phyloP scores from a whole-genome alignment of 2,797 vertebrate genomes.

The Sebastes vulpes region DNA sequence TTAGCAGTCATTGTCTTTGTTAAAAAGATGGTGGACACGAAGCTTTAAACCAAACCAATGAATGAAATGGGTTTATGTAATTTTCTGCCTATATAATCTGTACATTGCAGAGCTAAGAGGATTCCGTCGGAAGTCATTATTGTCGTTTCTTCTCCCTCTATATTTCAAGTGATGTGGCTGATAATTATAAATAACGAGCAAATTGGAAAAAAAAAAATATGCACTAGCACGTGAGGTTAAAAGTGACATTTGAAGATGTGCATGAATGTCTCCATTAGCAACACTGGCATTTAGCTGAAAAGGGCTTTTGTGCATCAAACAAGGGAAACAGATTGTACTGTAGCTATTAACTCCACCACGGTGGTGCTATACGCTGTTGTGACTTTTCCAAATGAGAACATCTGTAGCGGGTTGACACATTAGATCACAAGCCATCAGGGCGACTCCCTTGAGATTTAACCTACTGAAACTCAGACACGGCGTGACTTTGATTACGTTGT shows the following conservation, averaged over 20 bases:
- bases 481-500: conserved; percentile 21
- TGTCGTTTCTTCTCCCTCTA: neutral
- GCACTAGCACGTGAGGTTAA: neutral
- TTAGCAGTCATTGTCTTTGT: neutral
- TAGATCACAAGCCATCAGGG: neutral
- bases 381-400: conserved; percentile 5
- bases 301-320: neutral
- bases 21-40: neutral
- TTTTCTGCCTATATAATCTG: conserved; percentile 40
- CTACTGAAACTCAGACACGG: neutral
- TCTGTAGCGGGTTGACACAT: conserved; percentile 3
- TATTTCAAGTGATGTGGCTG: neutral
- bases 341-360: neutral
- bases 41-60: conserved; percentile 43
- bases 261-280: neutral
- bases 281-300: conserved; percentile 11
- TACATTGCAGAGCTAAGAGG: conserved; percentile 20
- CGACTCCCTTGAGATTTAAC: neutral
- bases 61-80: conserved; percentile 32
- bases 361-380: neutral
- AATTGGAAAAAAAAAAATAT: neutral
- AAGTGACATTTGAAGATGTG: conserved; percentile 9
- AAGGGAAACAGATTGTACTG: neutral
- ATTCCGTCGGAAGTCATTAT: conserved; percentile 12
- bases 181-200: conserved; percentile 20